Evolutionary conservation across 2,113 vertebrate species (phyloP), one percentile per base, ranked within the genome.

Genomic region (Mobula birostris): DNA sequence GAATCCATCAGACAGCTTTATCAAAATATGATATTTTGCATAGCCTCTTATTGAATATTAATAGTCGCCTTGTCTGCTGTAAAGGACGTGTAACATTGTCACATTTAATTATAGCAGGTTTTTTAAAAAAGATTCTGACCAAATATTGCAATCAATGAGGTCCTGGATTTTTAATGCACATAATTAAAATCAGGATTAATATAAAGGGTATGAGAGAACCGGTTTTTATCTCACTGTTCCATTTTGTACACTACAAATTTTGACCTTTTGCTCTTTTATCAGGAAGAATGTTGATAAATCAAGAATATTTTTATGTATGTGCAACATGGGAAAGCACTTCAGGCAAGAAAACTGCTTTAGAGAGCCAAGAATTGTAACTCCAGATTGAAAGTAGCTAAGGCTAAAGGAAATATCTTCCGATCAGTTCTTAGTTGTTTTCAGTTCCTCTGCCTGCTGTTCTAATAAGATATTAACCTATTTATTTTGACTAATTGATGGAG

Each of bases 391-490:
- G 56, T 63, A 29, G 56, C 24, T 29, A n/a, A 90, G 66, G 85
- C 66, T 90, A 17, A 66, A n/a, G 61, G 5, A 90, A 90, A 68
- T 90, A 66, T 90, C 66, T 66, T 19, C 61, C 66, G 85, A 66
- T 63, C 61, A 90, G 61, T 32, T 29, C 85, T 90, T 32, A 6
- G 29, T 17, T 88, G 29, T 88, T 66, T 90, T 19, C n/a, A 32
- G 66, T 90, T 88, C 85, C 58, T 63, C 85, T 66, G 14, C 63
- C 61, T 90, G 85, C 83, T 88, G n/a, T 88, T 88, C 61, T 63
- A 63, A 88, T 61, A 56, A 88, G 83, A 56, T 12, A 27, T 88
- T 63, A 90, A 90, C 61, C 15, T 27, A 90, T 36, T 90, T 90
- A 66, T 90, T 90, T 66, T 90, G 63, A 66, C 61, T 32, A 6